A percentile compares a stretch with the other conserved stretches of the same genome.
These are phyloP conservation scores for Melospiza melodia DNA, from an alignment of 2,113 vertebrate species.

Conservation along the genomic window DNA sequence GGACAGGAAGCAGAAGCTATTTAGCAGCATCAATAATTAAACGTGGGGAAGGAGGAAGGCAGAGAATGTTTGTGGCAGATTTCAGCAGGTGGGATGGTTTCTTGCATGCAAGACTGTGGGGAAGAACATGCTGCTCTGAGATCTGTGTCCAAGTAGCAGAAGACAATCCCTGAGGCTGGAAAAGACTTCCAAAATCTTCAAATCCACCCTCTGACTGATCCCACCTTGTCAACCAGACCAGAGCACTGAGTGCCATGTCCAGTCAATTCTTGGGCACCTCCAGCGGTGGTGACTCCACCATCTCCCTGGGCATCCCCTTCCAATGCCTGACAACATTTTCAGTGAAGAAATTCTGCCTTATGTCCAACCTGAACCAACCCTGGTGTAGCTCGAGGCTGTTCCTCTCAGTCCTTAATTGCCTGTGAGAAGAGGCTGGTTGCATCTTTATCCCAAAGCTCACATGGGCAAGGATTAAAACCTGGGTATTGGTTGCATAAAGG, in stretches of 20 bases:
- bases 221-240: neutral
- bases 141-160: neutral
- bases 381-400: neutral
- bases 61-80: neutral
- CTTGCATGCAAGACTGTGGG: rapidly evolving
- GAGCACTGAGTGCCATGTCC: rapidly evolving
- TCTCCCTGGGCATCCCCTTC: neutral
- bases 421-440: neutral
- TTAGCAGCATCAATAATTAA: neutral
- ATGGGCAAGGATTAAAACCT: neutral
- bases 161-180: neutral
- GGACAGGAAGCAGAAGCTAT: neutral
- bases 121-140: rapidly evolving
- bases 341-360: neutral
- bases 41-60: neutral
- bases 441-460: rapidly evolving
- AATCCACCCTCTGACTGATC: neutral
- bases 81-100: neutral
- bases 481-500: rapidly evolving
- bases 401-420: neutral
- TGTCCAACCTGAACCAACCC: neutral
- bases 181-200: neutral
- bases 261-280: neutral
- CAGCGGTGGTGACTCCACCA: neutral
- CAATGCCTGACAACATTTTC: neutral